Conservation (phyloP, 2,888 invertebrate genomes). For the Lathronympha strigana region DNA sequence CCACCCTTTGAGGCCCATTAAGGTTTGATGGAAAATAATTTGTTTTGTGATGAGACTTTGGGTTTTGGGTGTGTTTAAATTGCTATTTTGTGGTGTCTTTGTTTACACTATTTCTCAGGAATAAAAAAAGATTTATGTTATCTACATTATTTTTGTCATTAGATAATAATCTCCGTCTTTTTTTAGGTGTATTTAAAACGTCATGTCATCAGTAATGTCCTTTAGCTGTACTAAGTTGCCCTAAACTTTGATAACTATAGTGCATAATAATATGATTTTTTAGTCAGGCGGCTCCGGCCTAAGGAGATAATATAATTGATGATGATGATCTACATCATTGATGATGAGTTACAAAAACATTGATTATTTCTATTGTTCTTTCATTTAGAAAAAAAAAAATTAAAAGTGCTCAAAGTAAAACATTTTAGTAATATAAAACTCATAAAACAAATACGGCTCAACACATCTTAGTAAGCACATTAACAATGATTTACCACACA, state of each 20-base stretch:
- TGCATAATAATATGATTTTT: no score
- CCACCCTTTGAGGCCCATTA: slow-evolving; percentile 25
- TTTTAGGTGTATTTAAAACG: no score
- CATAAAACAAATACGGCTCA: slow-evolving; percentile 23
- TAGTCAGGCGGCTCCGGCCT: no score
- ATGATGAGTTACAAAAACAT: no score
- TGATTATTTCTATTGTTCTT: no score
- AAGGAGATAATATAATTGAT: no score
- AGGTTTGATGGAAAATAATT: slow-evolving; percentile 29
- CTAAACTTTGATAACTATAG: no score
- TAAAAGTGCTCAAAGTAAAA: slow-evolving; percentile 14
- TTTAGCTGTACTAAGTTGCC: no score
- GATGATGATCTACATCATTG: no score
- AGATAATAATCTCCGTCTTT: no score
- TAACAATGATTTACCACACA: slow-evolving; percentile 14
- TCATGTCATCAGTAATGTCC: no score
- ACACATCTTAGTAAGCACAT: slow-evolving; percentile 9
- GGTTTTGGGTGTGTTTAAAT: background rate
- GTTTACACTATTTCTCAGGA: no score
- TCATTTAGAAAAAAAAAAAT: background rate
- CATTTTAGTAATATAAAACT: slow-evolving; percentile 17
- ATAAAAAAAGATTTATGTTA: background rate
- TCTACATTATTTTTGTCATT: background rate
- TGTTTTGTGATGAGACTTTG: slow-evolving; percentile 13
- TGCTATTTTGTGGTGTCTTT: background rate